A percentile compares a stretch with the other conserved stretches of the same genome.
Conservation (phyloP, 1,140 invertebrate genomes). For the Caenorhabditis tropicalis region DNA sequence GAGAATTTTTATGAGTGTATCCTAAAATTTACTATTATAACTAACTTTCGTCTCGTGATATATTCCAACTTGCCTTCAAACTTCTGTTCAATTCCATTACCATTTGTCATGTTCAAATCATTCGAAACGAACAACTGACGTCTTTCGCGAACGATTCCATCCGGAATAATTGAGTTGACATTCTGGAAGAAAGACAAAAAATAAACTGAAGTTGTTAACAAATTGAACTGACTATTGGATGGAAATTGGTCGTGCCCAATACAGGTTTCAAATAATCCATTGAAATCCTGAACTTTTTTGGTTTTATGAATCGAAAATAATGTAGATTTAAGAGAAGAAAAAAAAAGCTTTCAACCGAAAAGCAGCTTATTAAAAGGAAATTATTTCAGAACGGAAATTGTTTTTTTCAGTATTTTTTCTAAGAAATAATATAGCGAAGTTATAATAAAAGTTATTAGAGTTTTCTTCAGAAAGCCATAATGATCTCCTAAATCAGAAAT, state of each 20-base stretch:
- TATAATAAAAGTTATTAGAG: too few relatives aligned
- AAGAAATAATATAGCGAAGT: too few relatives aligned
- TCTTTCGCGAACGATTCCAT: conserved; percentile 39
- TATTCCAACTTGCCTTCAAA: neutral
- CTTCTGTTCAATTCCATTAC: neutral
- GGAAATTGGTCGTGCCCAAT: conserved; percentile 32
- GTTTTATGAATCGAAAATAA: neutral
- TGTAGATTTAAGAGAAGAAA: too few relatives aligned
- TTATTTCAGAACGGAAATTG: too few relatives aligned
- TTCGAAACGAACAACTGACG: conserved; percentile 19
- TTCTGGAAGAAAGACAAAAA: neutral
- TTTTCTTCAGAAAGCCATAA: too few relatives aligned
- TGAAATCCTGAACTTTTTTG: conserved; percentile 1
- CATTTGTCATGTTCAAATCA: neutral
- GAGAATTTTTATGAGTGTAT: conserved; percentile 22
- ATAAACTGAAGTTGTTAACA: neutral
- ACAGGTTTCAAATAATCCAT: conserved; percentile 40
- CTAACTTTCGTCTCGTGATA: neutral
- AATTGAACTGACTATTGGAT: neutral
- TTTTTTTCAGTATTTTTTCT: too few relatives aligned
- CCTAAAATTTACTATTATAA: neutral
- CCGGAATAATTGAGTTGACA: conserved; percentile 31
- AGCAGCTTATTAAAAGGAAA: too few relatives aligned
- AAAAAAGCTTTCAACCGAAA: too few relatives aligned
- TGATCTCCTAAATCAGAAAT: neutral